Evolutionary conservation across 1,140 invertebrate genomes (phyloP), one percentile per base, ranked within the genome.

Genomic region (Sycobia sp.): DNA sequence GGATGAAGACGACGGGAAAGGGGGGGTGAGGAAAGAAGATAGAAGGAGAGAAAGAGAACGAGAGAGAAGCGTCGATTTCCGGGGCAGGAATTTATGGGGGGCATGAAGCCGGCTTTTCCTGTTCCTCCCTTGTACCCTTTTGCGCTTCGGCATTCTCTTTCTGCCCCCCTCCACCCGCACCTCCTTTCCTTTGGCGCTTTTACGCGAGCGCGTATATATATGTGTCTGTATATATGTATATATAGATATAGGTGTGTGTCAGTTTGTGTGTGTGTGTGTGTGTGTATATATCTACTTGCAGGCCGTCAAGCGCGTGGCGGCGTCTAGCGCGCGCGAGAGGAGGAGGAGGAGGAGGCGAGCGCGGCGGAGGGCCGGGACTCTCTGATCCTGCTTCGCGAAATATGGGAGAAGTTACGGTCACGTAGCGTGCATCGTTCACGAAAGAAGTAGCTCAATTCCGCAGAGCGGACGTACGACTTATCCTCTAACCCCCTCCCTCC

Each of bases 321-420:
- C n/a, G n/a, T n/a, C n/a, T n/a, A n/a, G n/a, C n/a, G n/a, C n/a
- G n/a, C n/a, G n/a, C n/a, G n/a, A n/a, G n/a, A n/a, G n/a, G n/a
- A n/a, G n/a, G n/a, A n/a, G n/a, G n/a, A n/a, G n/a, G n/a, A n/a
- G n/a, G n/a, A n/a, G n/a, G n/a, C n/a, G n/a, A n/a, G n/a, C n/a
- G n/a, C n/a, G n/a, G n/a, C n/a, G n/a, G n/a, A n/a, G n/a, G n/a
- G n/a, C 47, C 1, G 20, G 10, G 14, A 51, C 27, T 29, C 10
- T 63, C 67, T 67, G 59, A 62, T 67, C 62, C 55, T 67, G 58
- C 66, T 66, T 72, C 61, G 47, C 58, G 62, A 73, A 69, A 70
- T 70, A 71, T 71, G 67, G 64, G 61, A 67, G 62, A 73, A 71
- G 68, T 73, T 73, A 67, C 57, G 71, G 69, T 71, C 71, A 73